Evolutionary conservation across 1,140 invertebrate genomes (phyloP), one percentile per base, ranked within the genome.

Genomic region (Lethocerus indicus): DNA sequence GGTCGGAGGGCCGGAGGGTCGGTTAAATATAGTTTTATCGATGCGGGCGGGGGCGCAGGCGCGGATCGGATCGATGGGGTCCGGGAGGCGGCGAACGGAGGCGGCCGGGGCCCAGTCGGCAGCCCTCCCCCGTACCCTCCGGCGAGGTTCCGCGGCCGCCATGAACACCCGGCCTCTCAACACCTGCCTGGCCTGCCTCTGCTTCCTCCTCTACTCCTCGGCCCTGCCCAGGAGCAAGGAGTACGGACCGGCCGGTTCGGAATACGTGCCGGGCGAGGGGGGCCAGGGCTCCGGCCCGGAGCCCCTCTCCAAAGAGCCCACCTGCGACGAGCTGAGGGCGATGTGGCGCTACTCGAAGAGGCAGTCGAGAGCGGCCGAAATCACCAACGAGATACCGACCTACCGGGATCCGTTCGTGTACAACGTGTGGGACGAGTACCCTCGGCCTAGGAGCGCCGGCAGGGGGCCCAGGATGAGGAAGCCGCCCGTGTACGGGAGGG

Each of bases 321-420:
- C 74, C 24, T 91, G 87, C 63, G 84, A 88, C 48, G 81, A 89
- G 64, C 69, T 91, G 26, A 76, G 85, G 43, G 82, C 81, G 3
- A 89, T 91, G 86, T 91, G 87, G 87, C 77, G 85, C 61, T 86
- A 87, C 66, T 88, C 83, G 18, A 87, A 86, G 63, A 67, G 87
- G 47, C 86, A 90, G 66, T 83, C 82, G n/a, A 71, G 86, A 41
- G 81, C 84, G 5, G 79, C 83, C 1, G 83, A 87, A 64, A 76
- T 81, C 32, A 87, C 83, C 52, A 87, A 89, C 64, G 80, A 87
- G 65, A 76, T 87, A 54, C 81, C 80, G 26, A 77, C 78, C 35
- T 83, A 80, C 63, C 71, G 78, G 24, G 83, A 88, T 60, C 82
- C 83, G 1, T 81, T 87, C 59, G 72, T 76, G 37, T 81, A 81